These are phyloP conservation scores for Pseudoatta argentina DNA, from an alignment of 1,140 invertebrate species.

Conservation along the genomic window DNA sequence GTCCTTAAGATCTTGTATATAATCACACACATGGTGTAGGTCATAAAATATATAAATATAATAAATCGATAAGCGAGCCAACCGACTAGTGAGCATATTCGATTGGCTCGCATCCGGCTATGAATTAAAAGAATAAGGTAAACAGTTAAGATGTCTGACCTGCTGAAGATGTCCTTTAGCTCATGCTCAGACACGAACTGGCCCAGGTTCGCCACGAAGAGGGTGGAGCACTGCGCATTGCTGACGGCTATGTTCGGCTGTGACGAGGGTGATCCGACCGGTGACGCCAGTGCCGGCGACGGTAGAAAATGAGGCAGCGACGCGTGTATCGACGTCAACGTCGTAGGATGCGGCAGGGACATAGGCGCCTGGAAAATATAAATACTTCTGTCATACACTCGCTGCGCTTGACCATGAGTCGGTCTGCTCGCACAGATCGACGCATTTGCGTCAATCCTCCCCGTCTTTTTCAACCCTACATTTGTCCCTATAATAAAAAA, in stretches of 20 bases:
- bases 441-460: conserved; percentile 37
- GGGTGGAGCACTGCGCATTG: conserved; percentile 96
- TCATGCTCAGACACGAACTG: conserved; percentile 98
- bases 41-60: conserved; percentile 38
- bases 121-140: background rate
- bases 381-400: conserved; percentile 29
- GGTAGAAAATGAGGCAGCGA: conserved; percentile 92
- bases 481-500: conserved; percentile 36
- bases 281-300: conserved; percentile 94
- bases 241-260: conserved; percentile 88
- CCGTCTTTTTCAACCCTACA: background rate
- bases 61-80: conserved; percentile 45
- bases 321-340: conserved; percentile 93
- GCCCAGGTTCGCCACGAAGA: conserved; percentile 98
- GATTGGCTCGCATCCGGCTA: conserved; percentile 1
- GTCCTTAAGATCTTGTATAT: conserved; percentile 16
- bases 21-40: conserved; percentile 22
- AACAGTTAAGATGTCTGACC: conserved; percentile 88
- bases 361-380: conserved; percentile 88
- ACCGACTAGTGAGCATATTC: background rate
- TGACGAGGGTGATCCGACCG: conserved; percentile 93
- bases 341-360: conserved; percentile 92
- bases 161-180: conserved; percentile 98
- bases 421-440: conserved; percentile 5
- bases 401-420: background rate